Percentiles rank a stretch among this genome's conserved stretches.
Evolutionary conservation across 2,888 invertebrate genomes (phyloP).

Genomic region (Agrochola litura): DNA sequence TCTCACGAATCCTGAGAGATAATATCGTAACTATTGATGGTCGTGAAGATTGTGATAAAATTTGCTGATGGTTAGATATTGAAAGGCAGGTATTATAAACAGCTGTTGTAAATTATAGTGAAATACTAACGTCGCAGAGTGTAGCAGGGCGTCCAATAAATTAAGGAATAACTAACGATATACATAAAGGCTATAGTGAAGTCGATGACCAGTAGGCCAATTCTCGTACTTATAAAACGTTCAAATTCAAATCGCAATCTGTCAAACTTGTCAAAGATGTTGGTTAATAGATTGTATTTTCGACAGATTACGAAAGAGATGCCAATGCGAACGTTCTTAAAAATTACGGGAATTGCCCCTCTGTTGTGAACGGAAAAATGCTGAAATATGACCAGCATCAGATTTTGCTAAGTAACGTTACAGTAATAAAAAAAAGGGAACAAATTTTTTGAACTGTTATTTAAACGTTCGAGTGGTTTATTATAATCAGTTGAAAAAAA

Average conservation of each 20-base stretch:
- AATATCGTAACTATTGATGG: conserved; percentile 5
- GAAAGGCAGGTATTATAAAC: neutral
- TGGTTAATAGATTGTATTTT: no score
- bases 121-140: neutral
- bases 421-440: no score
- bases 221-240: no score
- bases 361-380: no score
- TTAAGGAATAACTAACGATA: neutral
- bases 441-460: no score
- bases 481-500: no score
- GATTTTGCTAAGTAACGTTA: neutral
- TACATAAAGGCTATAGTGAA: neutral
- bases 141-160: neutral
- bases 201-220: neutral
- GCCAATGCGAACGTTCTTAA: no score
- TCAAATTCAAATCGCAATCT: no score
- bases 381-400: neutral
- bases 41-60: neutral
- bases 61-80: neutral
- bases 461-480: no score
- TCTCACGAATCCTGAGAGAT: neutral
- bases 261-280: no score
- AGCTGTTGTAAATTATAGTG: neutral
- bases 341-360: no score
- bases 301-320: no score